Evolutionary conservation across 2,888 invertebrate species (phyloP), one percentile per base, ranked within the genome.

Genomic region (Leucophora obtusa): DNA sequence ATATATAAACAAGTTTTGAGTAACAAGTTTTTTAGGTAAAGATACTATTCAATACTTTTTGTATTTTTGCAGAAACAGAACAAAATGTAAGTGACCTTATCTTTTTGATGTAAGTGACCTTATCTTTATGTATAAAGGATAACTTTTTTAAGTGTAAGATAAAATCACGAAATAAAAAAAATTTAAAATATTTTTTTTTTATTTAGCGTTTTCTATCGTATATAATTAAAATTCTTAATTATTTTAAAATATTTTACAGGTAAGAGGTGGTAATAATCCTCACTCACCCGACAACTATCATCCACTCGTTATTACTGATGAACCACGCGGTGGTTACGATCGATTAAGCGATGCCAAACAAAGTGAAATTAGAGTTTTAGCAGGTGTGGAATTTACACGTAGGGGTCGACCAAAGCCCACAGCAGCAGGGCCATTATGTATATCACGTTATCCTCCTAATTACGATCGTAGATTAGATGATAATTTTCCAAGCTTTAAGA

Each of bases 291-390:
- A 94, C 83, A 92, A 93, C 87, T 97, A 97, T 91, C 97, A 98
- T 91, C 97, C 98, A 0, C 91, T 98, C 75, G 95, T 97, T 72
- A 95, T 98, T 82, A 96, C 97, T 0, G 94, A 95, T 86, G 96
- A 96, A 87, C 93, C 95, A 0, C 93, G 93, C 85, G 97, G 97
- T 47, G 97, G 96, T 0, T 96, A 94, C 83, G 96, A 95, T 85
- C 92, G 94, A 75, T 90, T 96, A 10, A 93, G 93, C 53, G 94
- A 94, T 85, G 93, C 92, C 28, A 94, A 94, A 51, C 93, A 94
- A 87, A 92, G 93, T 82, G 93, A 93, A 86, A 93, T 94, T 80
- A 91, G 95, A 74, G 95, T 96, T 28, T 90, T 96, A 75, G 95
- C 95, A 4, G 96, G 97, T 14, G 95, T 96, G 8, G 94, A 95